Percentiles rank a stretch among this genome's conserved stretches.
Evolutionary conservation across 2,113 vertebrate genomes (phyloP).

Genomic region (Blennius ocellaris): DNA sequence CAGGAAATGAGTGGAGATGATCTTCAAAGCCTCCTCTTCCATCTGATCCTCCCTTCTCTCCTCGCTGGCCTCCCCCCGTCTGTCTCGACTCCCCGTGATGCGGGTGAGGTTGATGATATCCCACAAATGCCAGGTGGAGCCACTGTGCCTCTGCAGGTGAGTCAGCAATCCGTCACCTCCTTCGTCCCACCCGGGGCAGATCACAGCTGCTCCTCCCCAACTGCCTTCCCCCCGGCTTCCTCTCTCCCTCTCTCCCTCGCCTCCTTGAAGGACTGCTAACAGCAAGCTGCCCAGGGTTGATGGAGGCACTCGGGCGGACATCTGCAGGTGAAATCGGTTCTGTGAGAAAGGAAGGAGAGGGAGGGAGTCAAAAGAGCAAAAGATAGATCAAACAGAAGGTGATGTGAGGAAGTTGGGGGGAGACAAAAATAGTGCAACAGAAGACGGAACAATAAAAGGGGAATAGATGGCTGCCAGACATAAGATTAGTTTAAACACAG

Average conservation of each 20-base stretch:
- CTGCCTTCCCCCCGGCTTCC: constrained; percentile 74
- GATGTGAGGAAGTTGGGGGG: background rate
- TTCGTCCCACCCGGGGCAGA: constrained; percentile 78
- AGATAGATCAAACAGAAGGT: background rate
- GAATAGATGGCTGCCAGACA: constrained; percentile 44
- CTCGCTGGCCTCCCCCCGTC: constrained; percentile 63
- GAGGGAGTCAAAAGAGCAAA: background rate
- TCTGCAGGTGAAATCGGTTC: constrained; percentile 91
- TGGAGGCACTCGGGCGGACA: constrained; percentile 87
- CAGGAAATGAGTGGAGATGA: constrained; percentile 77
- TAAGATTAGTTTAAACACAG: constrained; percentile 62
- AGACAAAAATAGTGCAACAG: background rate
- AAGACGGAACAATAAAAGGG: constrained; percentile 12
- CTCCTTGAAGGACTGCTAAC: constrained; percentile 83
- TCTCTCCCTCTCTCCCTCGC: constrained; percentile 79
- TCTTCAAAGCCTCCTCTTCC: constrained; percentile 75
- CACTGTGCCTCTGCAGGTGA: constrained; percentile 76
- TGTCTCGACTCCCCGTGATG: constrained; percentile 41
- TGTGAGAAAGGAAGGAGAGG: constrained; percentile 56
- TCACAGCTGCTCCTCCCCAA: constrained; percentile 77
- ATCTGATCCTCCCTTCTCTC: constrained; percentile 74
- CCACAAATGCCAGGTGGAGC: constrained; percentile 74
- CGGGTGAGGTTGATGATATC: constrained; percentile 78
- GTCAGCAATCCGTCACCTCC: constrained; percentile 79
- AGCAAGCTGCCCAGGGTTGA: constrained; percentile 87